Evolutionary conservation across 1,140 invertebrate genomes (phyloP).

Genomic region (Papilio polytes): DNA sequence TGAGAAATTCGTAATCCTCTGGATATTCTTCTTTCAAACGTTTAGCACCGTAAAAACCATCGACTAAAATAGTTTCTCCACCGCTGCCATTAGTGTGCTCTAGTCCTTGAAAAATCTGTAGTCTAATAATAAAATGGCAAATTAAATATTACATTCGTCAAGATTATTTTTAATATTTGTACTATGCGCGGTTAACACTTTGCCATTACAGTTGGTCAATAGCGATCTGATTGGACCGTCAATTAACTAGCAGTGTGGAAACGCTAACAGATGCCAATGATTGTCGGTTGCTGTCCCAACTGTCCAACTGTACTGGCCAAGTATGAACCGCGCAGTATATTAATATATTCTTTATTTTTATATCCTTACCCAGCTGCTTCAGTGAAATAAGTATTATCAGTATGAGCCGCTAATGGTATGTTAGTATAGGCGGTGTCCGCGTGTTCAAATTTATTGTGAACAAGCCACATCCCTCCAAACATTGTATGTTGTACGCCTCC

Average conservation of each 20-base stretch:
- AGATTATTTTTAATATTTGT: background rate
- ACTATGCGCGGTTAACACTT: too few relatives aligned
- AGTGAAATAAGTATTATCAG: constrained; percentile 89
- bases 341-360: background rate
- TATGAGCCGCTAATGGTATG: constrained; percentile 83
- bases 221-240: background rate
- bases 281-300: too few relatives aligned
- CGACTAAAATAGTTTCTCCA: constrained; percentile 88
- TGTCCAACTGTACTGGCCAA: too few relatives aligned
- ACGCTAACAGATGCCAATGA: too few relatives aligned
- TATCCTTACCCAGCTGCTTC: constrained; percentile 87
- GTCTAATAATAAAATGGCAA: constrained; percentile 69
- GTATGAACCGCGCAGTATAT: too few relatives aligned
- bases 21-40: constrained; percentile 82
- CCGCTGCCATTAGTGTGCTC: constrained; percentile 84
- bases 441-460: constrained; percentile 83
- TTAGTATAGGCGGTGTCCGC: constrained; percentile 88
- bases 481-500: constrained; percentile 86
- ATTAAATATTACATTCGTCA: constrained; percentile 22
- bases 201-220: too few relatives aligned
- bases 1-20: constrained; percentile 85
- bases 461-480: constrained; percentile 87
- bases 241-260: background rate
- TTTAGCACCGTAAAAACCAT: constrained; percentile 88
- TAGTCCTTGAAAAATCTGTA: constrained; percentile 89